phyloP scores from a whole-genome alignment of 2,797 vertebrate genomes.

The Hemitrygon akajei region DNA sequence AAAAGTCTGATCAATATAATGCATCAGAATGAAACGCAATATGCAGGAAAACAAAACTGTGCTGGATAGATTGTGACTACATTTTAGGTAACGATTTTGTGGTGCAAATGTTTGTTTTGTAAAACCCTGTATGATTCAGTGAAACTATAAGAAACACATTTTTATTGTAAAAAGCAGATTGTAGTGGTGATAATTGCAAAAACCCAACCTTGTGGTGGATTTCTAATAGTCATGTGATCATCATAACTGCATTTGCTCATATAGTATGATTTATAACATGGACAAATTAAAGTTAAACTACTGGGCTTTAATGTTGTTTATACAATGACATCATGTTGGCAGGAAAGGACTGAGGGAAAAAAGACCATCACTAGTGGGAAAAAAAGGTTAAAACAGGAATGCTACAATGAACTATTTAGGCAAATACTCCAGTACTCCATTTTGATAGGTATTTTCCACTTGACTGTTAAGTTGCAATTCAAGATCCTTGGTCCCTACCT shows the following conservation, averaged over 20 bases:
- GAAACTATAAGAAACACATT: not conserved
- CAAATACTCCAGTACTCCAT: not conserved
- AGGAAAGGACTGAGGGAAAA: not conserved
- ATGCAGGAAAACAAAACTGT: constrained; percentile 33
- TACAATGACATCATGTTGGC: not conserved
- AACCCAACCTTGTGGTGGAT: not conserved
- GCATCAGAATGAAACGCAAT: constrained; percentile 36
- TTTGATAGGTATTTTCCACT: not conserved
- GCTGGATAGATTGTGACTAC: constrained; percentile 31
- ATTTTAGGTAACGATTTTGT: constrained; percentile 32
- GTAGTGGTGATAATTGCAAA: not conserved
- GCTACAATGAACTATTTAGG: not conserved
- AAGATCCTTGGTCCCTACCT: not conserved
- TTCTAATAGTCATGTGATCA: not conserved
- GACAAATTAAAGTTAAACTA: not conserved
- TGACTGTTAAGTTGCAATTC: not conserved
- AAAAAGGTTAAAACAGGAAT: not conserved
- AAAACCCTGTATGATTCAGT: not conserved
- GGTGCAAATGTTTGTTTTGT: constrained; percentile 31
- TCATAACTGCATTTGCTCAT: not conserved
- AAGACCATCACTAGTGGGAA: not conserved
- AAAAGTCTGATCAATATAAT: constrained; percentile 33
- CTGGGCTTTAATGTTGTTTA: not conserved
- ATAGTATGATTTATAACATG: not conserved
- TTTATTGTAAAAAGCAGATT: not conserved